These are phyloP conservation scores for Aradophagus sp. DNA, from an alignment of 1,140 invertebrate genomes.

Conservation along the genomic window DNA sequence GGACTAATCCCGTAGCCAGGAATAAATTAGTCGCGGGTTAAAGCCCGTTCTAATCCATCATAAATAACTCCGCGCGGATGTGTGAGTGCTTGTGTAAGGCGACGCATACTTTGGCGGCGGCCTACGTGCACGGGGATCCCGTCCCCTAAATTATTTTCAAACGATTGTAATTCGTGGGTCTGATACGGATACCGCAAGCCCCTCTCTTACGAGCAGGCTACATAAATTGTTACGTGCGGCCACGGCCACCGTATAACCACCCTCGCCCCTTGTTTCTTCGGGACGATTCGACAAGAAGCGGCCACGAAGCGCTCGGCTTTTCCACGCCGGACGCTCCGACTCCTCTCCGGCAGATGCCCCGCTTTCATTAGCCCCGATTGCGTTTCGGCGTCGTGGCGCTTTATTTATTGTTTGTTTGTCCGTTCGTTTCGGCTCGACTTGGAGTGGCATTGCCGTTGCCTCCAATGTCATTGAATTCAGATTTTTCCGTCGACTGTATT, in stretches of 20 bases:
- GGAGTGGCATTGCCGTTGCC: no score
- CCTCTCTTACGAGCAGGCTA: slow-evolving; percentile 62
- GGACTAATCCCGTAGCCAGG: slow-evolving; percentile 61
- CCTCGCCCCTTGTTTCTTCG: slow-evolving; percentile 38
- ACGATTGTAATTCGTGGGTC: slow-evolving; percentile 67
- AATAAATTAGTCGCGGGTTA: slow-evolving; percentile 72
- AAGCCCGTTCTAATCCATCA: slow-evolving; percentile 72
- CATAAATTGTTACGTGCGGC: slow-evolving; percentile 52
- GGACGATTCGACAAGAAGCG: slow-evolving; percentile 51
- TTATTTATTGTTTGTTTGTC: no score
- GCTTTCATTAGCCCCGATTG: not conserved
- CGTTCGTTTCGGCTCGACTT: no score
- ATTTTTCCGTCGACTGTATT: no score
- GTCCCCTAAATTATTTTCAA: slow-evolving; percentile 73
- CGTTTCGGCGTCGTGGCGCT: no score
- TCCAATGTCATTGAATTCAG: no score
- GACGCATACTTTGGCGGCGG: not conserved
- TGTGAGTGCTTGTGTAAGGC: slow-evolving; percentile 54
- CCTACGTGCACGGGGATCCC: slow-evolving; percentile 58
- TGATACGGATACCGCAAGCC: slow-evolving; percentile 50
- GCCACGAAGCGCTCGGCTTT: slow-evolving; percentile 32
- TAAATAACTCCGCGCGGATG: slow-evolving; percentile 72
- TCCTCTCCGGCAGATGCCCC: slow-evolving; percentile 7
- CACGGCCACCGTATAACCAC: slow-evolving; percentile 21
- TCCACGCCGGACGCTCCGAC: slow-evolving; percentile 26